These are phyloP conservation scores for Botrylloides violaceus DNA, from an alignment of 23 tunicate species.

Conservation along the genomic window DNA sequence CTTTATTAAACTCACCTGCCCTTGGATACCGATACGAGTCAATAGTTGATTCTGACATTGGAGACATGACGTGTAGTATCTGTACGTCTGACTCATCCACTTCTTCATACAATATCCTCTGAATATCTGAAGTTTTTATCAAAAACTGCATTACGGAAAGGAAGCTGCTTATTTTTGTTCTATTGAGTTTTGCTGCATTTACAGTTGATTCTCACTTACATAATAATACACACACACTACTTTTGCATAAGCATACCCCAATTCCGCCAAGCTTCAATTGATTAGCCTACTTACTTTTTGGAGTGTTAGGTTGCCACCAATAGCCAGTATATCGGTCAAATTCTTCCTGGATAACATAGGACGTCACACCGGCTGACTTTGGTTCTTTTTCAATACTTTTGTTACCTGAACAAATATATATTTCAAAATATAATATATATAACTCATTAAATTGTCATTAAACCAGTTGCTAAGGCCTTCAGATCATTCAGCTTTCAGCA, in stretches of 20 bases:
- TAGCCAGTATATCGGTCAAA: constrained; percentile 97
- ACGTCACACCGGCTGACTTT: constrained; percentile 65
- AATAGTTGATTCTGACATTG: constrained; percentile 35
- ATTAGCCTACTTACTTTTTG: constrained; percentile 45
- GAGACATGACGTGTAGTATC: constrained; percentile 60
- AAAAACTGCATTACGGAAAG: no score
- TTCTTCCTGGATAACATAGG: constrained; percentile 90
- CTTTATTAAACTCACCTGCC: constrained; percentile 53
- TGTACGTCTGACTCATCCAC: constrained; percentile 84
- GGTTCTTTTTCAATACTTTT: constrained; percentile 20
- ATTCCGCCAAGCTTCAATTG: no score
- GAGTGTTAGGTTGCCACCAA: constrained; percentile 92
- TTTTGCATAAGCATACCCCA: no score
- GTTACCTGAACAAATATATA: neutral
- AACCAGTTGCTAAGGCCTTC: neutral
- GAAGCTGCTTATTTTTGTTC: no score
- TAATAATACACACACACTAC: no score
- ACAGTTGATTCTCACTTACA: no score
- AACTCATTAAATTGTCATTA: neutral
- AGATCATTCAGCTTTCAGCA: no score
- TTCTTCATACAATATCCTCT: constrained; percentile 82
- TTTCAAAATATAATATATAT: constrained; percentile 9
- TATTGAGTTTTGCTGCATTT: no score
- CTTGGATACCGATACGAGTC: constrained; percentile 79
- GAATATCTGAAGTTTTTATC: constrained; percentile 2